Evolutionary conservation across 2,113 vertebrate genomes (phyloP).

Genomic region (Spermophilus dauricus): DNA sequence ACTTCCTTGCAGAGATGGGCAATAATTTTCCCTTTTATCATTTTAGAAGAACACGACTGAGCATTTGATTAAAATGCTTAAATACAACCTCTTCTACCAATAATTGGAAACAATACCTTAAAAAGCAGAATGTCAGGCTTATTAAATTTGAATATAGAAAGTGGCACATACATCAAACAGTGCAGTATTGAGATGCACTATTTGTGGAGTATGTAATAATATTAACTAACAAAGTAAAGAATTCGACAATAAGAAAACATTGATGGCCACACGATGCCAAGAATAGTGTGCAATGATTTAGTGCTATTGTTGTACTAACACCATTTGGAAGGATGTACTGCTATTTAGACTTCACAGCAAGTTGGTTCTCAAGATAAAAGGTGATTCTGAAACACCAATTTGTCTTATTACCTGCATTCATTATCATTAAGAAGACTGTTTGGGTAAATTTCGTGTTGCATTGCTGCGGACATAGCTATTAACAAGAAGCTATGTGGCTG

Average conservation of each 20-base stretch:
- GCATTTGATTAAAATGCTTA: slow-evolving; percentile 20
- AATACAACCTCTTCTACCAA: neutral
- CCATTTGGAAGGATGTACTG: neutral
- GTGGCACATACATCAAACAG: neutral
- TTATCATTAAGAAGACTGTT: neutral
- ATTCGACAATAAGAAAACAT: neutral
- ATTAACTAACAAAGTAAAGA: neutral
- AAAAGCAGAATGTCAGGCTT: neutral
- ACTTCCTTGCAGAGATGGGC: neutral
- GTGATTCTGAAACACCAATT: neutral
- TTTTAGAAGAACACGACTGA: slow-evolving; percentile 30
- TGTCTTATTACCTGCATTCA: neutral
- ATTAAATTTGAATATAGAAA: neutral
- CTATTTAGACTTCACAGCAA: slow-evolving; percentile 35
- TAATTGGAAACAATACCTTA: neutral
- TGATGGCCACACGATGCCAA: neutral
- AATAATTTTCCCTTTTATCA: slow-evolving; percentile 33
- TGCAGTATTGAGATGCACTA: neutral
- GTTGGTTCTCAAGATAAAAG: neutral
- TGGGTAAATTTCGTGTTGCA: neutral
- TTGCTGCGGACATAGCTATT: neutral
- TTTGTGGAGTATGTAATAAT: neutral
- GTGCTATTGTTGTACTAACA: neutral
- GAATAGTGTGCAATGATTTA: neutral
- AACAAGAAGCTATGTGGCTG: neutral